Evolutionary conservation across 1,140 invertebrate genomes (phyloP).

Genomic region (Apis dorsata): DNA sequence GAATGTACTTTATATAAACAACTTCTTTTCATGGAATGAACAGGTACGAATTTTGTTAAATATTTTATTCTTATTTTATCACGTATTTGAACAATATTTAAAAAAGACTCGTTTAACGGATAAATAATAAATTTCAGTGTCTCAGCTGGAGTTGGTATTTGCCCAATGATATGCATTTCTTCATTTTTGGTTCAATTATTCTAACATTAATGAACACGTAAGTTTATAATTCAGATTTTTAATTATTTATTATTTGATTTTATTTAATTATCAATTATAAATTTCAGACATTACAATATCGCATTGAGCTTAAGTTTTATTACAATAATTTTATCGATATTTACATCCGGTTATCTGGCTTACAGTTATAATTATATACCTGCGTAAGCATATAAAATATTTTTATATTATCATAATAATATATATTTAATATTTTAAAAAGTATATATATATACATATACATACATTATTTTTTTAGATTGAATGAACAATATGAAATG

Average conservation of each 20-base stretch:
- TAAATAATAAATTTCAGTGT: slow-evolving; percentile 80
- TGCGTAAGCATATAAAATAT: slow-evolving; percentile 73
- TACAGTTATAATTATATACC: slow-evolving; percentile 75
- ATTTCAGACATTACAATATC: slow-evolving; percentile 73
- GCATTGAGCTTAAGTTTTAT: slow-evolving; percentile 62
- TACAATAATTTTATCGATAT: slow-evolving; percentile 70
- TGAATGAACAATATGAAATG: slow-evolving; percentile 76
- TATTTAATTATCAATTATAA: neutral
- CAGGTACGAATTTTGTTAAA: slow-evolving; percentile 73
- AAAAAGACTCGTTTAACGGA: too few relatives aligned
- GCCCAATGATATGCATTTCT: slow-evolving; percentile 91
- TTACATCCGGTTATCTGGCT: slow-evolving; percentile 71
- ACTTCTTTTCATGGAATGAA: slow-evolving; percentile 79
- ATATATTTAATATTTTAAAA: too few relatives aligned
- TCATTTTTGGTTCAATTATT: slow-evolving; percentile 80
- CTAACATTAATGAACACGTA: slow-evolving; percentile 81
- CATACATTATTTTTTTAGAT: slow-evolving; percentile 52
- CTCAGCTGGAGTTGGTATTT: slow-evolving; percentile 92
- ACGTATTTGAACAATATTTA: neutral
- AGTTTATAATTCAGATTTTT: slow-evolving; percentile 56
- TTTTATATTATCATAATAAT: too few relatives aligned
- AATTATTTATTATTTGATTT: neutral
- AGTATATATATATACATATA: neutral
- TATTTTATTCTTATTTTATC: neutral
- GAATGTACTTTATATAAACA: slow-evolving; percentile 84